Evolutionary conservation across 2,113 vertebrate genomes (phyloP).

Genomic region (Xenopus tropicalis): DNA sequence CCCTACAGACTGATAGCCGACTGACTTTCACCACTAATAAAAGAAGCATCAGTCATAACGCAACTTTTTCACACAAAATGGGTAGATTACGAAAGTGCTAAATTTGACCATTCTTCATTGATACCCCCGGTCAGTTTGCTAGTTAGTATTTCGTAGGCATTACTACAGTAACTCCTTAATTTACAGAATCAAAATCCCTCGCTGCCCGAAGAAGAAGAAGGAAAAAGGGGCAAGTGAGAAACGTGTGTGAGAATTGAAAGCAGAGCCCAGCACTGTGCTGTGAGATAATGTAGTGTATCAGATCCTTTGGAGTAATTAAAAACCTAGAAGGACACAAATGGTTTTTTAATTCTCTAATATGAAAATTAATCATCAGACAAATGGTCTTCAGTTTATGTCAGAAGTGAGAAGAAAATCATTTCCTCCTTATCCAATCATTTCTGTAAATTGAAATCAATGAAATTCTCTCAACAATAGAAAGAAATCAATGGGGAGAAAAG

Average conservation of each 20-base stretch:
- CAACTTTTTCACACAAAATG: too few relatives aligned
- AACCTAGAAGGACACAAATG: constrained; percentile 28
- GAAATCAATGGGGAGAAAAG: constrained; percentile 71
- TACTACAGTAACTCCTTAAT: too few relatives aligned
- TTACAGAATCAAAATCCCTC: too few relatives aligned
- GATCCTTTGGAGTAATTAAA: constrained; percentile 1
- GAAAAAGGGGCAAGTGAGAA: too few relatives aligned
- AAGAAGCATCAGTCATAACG: too few relatives aligned
- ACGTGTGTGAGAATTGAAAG: neutral
- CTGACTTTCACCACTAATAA: too few relatives aligned
- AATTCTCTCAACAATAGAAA: constrained; percentile 60
- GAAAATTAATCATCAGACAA: constrained; percentile 43
- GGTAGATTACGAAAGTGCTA: too few relatives aligned
- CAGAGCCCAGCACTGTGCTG: constrained; percentile 8
- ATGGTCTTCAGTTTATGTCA: constrained; percentile 44
- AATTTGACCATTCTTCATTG: too few relatives aligned
- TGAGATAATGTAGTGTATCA: constrained; percentile 7
- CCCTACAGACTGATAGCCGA: too few relatives aligned
- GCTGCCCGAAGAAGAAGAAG: too few relatives aligned
- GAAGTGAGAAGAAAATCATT: constrained; percentile 55
- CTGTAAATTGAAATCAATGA: constrained; percentile 67
- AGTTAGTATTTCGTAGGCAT: too few relatives aligned
- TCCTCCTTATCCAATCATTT: constrained; percentile 57
- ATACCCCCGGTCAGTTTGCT: too few relatives aligned
- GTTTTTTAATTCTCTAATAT: constrained; percentile 47